Evolutionary conservation across 1,140 invertebrate genomes (phyloP), one percentile per base, ranked within the genome.

Genomic region (Brachystomella parvula): DNA sequence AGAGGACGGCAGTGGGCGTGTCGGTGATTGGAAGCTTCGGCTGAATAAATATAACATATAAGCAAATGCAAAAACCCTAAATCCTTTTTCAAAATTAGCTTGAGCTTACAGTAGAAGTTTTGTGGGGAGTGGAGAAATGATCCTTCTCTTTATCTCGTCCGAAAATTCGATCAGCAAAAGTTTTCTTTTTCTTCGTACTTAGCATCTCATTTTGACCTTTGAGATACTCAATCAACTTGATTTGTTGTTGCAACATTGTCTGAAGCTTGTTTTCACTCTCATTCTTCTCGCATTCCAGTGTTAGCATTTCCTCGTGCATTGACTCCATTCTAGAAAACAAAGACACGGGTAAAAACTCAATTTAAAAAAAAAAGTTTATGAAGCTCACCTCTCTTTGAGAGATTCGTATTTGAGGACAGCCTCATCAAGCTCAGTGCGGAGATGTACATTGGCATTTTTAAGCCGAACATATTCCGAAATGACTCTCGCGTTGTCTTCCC

Each of bases 141-240:
- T 53, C 49, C 21, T 53, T 53, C 6, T 53, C 49, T 24, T 53
- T 53, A 24, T 53, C 49, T 53, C 49, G 12, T 26, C 49, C 49
- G 6, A 53, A 26, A 24, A 53, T 53, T 53, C 49, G 9, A 24
- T 26, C 49, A 15, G 24, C 49, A 53, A 53, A 53, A 9, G 49
- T 15, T 26, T 53, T 53, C 49, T 53, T 53, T 24, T 53, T 53
- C 49, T 53, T 53, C 3, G 9, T 19, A 24, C 6, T 53, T 6
- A 53, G 24, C 12, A 15, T 9, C 21, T 53, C 49, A 53, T 53
- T 53, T 53, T 9, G 3, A 24, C 21, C 24, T 53, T 53, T 12
- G 6, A 53, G 49, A 24, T 53, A 53, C 21, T 53, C 49, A 24
- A 53, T 53, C 49, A 53, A 24, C 21, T 53, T 53, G 49, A 53